Conservation (phyloP, 2,113 vertebrate species). For the Puntigrus tetrazona region DNA sequence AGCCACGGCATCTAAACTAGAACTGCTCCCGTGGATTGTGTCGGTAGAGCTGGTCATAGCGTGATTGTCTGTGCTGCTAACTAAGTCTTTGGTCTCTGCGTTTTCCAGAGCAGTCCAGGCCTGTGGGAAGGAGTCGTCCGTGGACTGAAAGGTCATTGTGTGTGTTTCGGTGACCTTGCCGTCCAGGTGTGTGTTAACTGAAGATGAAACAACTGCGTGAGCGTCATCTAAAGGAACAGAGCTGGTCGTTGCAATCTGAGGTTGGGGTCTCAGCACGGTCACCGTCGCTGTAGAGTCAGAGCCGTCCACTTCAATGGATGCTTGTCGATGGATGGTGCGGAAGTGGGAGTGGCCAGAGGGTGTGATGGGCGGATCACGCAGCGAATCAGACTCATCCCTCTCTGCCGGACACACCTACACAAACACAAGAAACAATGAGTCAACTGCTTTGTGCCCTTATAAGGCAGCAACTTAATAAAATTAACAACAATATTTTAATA, state of each 20-base stretch:
- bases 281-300: conserved; percentile 56
- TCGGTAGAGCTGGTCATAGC: neutral
- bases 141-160: conserved; percentile 4
- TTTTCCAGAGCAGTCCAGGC: neutral
- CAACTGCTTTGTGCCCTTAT: neutral
- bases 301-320: conserved; percentile 69
- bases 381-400: conserved; percentile 57
- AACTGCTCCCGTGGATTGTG: neutral
- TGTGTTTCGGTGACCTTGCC: neutral
- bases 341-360: conserved; percentile 66
- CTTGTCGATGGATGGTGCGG: conserved; percentile 73
- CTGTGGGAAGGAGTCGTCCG: neutral
- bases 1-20: neutral
- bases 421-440: neutral
- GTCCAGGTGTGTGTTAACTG: conserved; percentile 42
- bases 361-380: conserved; percentile 21
- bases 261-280: conserved; percentile 71
- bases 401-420: conserved; percentile 67
- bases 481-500: no score
- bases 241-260: conserved; percentile 60
- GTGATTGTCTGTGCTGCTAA: conserved; percentile 22
- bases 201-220: conserved; percentile 41
- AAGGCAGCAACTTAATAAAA: neutral
- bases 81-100: neutral
- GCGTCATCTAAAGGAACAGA: neutral